These are phyloP conservation scores for Halictus rubicundus DNA, from an alignment of 1,140 invertebrate species.

Conservation along the genomic window DNA sequence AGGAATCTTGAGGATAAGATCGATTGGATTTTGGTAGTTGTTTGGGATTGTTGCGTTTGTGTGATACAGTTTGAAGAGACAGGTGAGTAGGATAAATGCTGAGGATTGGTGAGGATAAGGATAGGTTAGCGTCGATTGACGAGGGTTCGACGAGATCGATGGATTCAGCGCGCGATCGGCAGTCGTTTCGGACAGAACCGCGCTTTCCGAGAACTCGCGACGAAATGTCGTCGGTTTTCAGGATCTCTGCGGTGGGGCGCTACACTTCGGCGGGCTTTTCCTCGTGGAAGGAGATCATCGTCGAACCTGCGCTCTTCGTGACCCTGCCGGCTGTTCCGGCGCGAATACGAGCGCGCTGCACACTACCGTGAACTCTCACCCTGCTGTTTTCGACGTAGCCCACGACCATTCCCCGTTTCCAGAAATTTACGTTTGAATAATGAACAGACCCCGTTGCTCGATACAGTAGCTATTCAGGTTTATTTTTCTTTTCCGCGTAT, in stretches of 20 bases:
- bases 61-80: too few species aligned
- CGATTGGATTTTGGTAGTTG: too few species aligned
- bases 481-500: too few species aligned
- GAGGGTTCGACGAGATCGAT: not conserved
- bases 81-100: too few species aligned
- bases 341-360: not conserved
- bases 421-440: slow-evolving; percentile 4
- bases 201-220: slow-evolving; percentile 49
- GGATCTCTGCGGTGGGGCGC: slow-evolving; percentile 9
- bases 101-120: too few species aligned
- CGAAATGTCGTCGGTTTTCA: slow-evolving; percentile 51
- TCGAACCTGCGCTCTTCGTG: slow-evolving; percentile 31
- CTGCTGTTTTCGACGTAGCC: not conserved
- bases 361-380: not conserved
- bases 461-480: too few species aligned
- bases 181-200: not conserved
- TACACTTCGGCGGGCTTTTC: slow-evolving; percentile 9
- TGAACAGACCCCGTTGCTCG: not conserved
- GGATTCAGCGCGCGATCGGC: not conserved
- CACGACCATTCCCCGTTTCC: not conserved
- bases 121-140: too few species aligned
- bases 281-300: slow-evolving; percentile 38
- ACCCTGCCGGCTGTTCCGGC: not conserved
- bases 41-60: too few species aligned
- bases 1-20: too few species aligned